These are phyloP conservation scores for Cyphomyrmex costatus DNA, from an alignment of 1,140 invertebrate genomes.

Conservation along the genomic window DNA sequence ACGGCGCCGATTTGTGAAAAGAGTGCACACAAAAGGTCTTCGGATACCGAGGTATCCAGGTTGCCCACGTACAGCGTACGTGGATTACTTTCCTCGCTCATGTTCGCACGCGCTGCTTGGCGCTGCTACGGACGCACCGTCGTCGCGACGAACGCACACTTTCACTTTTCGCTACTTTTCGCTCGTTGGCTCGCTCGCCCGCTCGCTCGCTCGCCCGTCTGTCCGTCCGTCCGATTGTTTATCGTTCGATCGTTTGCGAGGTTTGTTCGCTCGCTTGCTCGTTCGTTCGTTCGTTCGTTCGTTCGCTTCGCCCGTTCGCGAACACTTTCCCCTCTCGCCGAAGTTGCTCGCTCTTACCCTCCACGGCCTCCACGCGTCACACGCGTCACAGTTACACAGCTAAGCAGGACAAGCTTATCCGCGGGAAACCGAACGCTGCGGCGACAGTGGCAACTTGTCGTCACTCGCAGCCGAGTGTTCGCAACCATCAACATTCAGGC, in stretches of 20 bases:
- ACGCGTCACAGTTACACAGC: neutral
- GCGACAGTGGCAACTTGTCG: slow-evolving; percentile 64
- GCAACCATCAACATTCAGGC: slow-evolving; percentile 65
- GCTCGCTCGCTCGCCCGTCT: slow-evolving; percentile 2
- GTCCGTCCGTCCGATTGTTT: slow-evolving; percentile 7
- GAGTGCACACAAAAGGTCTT: slow-evolving; percentile 96
- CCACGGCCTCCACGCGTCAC: slow-evolving; percentile 8
- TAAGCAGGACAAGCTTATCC: neutral
- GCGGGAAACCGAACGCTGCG: slow-evolving; percentile 4
- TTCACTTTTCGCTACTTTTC: slow-evolving; percentile 46
- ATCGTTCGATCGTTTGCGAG: slow-evolving; percentile 34
- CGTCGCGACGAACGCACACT: slow-evolving; percentile 33
- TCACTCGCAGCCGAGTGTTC: slow-evolving; percentile 70
- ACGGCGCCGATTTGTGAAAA: slow-evolving; percentile 98
- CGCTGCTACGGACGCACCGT: slow-evolving; percentile 22
- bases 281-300: slow-evolving; percentile 7
- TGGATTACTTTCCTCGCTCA: slow-evolving; percentile 93
- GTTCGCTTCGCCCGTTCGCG: slow-evolving; percentile 32
- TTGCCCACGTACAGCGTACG: slow-evolving; percentile 98
- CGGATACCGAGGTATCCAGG: slow-evolving; percentile 96
- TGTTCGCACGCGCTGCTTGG: slow-evolving; percentile 75
- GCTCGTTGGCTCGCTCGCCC: neutral
- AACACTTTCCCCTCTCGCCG: slow-evolving; percentile 1
- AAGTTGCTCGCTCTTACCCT: neutral
- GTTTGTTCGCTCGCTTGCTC: neutral